These are phyloP conservation scores for Hirtodrosophila trivittata DNA, from an alignment of 2,888 invertebrate genomes.

Conservation along the genomic window DNA sequence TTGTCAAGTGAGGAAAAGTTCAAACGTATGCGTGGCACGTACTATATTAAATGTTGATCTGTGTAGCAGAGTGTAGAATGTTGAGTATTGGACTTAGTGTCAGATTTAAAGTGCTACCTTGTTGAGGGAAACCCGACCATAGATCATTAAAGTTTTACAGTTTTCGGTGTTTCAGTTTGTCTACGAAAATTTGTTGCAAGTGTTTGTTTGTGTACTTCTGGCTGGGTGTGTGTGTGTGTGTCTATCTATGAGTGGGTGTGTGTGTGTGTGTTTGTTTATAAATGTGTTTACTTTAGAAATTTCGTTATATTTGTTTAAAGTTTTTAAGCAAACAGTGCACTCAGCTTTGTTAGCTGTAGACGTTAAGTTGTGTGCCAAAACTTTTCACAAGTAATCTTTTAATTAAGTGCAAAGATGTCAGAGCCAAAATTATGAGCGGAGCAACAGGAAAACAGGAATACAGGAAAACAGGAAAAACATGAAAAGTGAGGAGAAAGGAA, in stretches of 20 bases:
- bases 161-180: constrained; percentile 52
- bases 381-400: constrained; percentile 75
- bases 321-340: constrained; percentile 67
- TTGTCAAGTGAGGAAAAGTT: constrained; percentile 65
- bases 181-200: constrained; percentile 34
- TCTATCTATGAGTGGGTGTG: constrained; percentile 13
- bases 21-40: constrained; percentile 72
- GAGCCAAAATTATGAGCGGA: constrained; percentile 46
- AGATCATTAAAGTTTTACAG: constrained; percentile 73
- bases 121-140: constrained; percentile 43
- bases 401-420: constrained; percentile 63
- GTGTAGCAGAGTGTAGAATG: constrained; percentile 55
- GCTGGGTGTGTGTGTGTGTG: constrained; percentile 17
- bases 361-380: constrained; percentile 68
- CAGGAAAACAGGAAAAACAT: background rate
- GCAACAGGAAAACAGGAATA: constrained; percentile 28
- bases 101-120: constrained; percentile 53
- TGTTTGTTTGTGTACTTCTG: constrained; percentile 5
- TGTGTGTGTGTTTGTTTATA: constrained; percentile 44
- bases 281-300: constrained; percentile 78
- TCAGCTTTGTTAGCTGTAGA: constrained; percentile 59
- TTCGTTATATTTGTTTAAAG: constrained; percentile 75
- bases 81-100: constrained; percentile 41
- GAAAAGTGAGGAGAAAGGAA: too few relatives aligned
- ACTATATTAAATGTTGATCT: constrained; percentile 69